These are phyloP conservation scores for Ctenosaura bakeri DNA, from an alignment of 2,797 vertebrate genomes.

Conservation along the genomic window DNA sequence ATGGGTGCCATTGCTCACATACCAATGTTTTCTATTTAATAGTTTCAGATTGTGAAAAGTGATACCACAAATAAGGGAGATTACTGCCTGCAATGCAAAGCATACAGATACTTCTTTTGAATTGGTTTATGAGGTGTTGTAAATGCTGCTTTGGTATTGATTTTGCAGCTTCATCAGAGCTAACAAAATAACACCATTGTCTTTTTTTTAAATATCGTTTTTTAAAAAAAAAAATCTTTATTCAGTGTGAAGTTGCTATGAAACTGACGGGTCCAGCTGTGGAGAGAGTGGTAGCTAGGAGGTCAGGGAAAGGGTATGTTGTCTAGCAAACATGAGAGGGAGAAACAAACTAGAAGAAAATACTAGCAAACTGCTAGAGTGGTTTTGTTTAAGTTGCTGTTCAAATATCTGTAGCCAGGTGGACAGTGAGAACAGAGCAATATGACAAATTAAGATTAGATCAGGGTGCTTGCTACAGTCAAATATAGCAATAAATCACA, in stretches of 20 bases:
- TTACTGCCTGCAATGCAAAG: too few species aligned
- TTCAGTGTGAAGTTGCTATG: not conserved
- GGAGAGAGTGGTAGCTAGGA: not conserved
- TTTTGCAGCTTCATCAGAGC: too few species aligned
- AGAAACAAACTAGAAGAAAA: not conserved
- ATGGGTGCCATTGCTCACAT: too few species aligned
- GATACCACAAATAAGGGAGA: too few species aligned
- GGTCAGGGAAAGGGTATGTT: not conserved
- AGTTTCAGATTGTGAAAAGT: too few species aligned
- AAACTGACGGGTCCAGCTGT: not conserved
- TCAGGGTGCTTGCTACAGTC: not conserved
- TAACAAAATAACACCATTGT: too few species aligned
- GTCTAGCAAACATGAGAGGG: not conserved
- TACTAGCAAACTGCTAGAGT: not conserved
- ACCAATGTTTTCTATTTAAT: too few species aligned
- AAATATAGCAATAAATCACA: not conserved
- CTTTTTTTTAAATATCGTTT: too few species aligned
- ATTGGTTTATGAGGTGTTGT: too few species aligned
- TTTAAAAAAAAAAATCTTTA: not conserved
- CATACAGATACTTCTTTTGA: too few species aligned
- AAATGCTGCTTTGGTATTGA: too few species aligned
- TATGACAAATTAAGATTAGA: not conserved
- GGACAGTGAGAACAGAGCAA: not conserved
- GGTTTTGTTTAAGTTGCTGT: not conserved
- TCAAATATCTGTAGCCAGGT: not conserved